Evolutionary conservation across 2,797 vertebrate genomes (phyloP), one percentile per base, ranked within the genome.

Genomic region (Ctenosaura bakeri): DNA sequence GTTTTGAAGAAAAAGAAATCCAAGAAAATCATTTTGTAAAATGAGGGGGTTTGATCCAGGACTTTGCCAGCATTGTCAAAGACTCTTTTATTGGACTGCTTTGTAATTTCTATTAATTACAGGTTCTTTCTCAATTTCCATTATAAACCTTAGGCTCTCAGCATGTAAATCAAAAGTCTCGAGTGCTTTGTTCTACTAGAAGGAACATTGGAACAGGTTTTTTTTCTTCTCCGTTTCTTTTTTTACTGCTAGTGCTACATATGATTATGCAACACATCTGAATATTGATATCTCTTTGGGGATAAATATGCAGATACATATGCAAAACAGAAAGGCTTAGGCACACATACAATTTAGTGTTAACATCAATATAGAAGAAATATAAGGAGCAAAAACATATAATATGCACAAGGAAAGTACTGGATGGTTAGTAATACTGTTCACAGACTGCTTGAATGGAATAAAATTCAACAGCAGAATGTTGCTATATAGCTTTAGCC

Each of bases 31-130:
- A 9, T 1, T 42, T 80, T 50, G 66, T 12, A 83, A 84, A 91
- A 85, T 73, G 0, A 81, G 83, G 0, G 35, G 0, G 88, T 88
- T 90, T 32, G 42, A 6, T 87, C 12, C 73, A n/a, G 62, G 24
- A 85, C 0, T 32, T 91, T 86, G 2, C 14, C 12, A 83, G 4
- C 1, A 88, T 85, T 92, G 66, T 82, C 3, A 54, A 1, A 83
- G 26, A 46, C 54, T 91, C 4, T 69, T 50, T 62, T 50, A 59
- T 13, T 86, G 50, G 91, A 86, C 12, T 71, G 0, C 66, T 93
- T 89, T 64, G 50, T 85, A 81, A 92, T 91, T 91, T 93, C 22
- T 56, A 52, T 38, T 90, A 90, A 93, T 92, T 93, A 76, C 1
- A 91, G 3, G 0, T 83, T 94, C 82, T 84, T 18, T 89, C 6